Percentiles rank a stretch among this genome's conserved stretches.
These are phyloP conservation scores for Malacosoma neustria DNA, from an alignment of 2,888 invertebrate species.

Conservation along the genomic window DNA sequence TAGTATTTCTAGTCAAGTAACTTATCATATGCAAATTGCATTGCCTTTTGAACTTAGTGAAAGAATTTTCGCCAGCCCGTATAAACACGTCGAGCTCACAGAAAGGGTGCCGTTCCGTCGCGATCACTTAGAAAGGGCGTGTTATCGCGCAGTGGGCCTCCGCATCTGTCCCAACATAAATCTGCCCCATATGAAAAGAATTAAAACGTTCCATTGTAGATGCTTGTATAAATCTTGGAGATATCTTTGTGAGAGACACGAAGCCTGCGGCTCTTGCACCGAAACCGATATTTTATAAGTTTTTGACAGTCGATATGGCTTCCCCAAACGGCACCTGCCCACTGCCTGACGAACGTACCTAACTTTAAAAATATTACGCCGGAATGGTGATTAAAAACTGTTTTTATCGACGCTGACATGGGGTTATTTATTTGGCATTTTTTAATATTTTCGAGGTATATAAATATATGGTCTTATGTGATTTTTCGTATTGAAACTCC, in stretches of 20 bases:
- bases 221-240: constrained; percentile 68
- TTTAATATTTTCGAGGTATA: too few species aligned
- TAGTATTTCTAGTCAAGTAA: too few species aligned
- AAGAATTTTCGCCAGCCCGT: too few species aligned
- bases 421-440: background rate
- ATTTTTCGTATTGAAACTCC: too few species aligned
- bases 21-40: too few species aligned
- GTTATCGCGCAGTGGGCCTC: constrained; percentile 40
- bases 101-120: background rate
- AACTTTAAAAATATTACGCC: background rate
- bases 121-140: constrained; percentile 25
- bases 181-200: constrained; percentile 72
- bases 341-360: constrained; percentile 14
- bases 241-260: constrained; percentile 68
- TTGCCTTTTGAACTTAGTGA: too few species aligned
- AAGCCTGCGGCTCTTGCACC: constrained; percentile 51
- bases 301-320: constrained; percentile 80
- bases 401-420: background rate
- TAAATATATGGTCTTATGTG: too few species aligned
- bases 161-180: constrained; percentile 70
- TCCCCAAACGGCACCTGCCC: constrained; percentile 70
- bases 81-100: background rate
- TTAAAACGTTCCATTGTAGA: constrained; percentile 72
- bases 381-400: background rate
- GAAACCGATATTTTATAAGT: constrained; percentile 79